Evolutionary conservation across 2,888 invertebrate species (phyloP), one percentile per base, ranked within the genome.

Genomic region (Gordius sp.): DNA sequence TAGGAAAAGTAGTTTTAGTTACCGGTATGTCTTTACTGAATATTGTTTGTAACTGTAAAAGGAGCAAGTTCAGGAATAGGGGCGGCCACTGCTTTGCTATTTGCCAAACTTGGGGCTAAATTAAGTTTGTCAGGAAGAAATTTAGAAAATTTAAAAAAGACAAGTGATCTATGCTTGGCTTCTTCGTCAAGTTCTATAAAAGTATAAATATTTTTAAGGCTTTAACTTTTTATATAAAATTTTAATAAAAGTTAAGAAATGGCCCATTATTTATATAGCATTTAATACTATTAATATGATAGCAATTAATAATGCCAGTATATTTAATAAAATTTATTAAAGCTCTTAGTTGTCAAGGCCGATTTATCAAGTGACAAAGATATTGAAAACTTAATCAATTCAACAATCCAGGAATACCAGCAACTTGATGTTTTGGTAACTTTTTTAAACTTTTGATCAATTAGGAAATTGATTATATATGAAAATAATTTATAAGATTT

Each of bases 11-110:
- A 18, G 23, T 47, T 47, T 23, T 47, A 8, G 47, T 47, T n/a
- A 47, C 47, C 4, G 47, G 47, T 47, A n/a, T 47, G 4, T 33
- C 8, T 33, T 33, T 13, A n/a, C 39, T 13, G 8, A n/a, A 47
- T 18, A 47, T n/a, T 47, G 8, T n/a, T 57, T 13, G 2, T n/a
- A 53, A 25, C 13, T 4, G 56, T 57, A n/a, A 26, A 28, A 69
- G 82, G 83, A 56, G 81, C 82, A 0, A 82, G 81, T 68, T 81
- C 81, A 20, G 83, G 83, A 2, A 83, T 84, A 61, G 84, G 84
- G 2, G 78, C 79, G 41, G 80, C 79, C 2, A 80, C 82, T 4
- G 82, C 83, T 0, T 70, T 80, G 60, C 77, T 79, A 63, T 75
- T 84, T 62, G 78, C 81, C 1, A 75, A 75, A 63, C 72, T 79